Evolutionary conservation across 2,797 vertebrate species (phyloP).

Genomic region (Prionace glauca): DNA sequence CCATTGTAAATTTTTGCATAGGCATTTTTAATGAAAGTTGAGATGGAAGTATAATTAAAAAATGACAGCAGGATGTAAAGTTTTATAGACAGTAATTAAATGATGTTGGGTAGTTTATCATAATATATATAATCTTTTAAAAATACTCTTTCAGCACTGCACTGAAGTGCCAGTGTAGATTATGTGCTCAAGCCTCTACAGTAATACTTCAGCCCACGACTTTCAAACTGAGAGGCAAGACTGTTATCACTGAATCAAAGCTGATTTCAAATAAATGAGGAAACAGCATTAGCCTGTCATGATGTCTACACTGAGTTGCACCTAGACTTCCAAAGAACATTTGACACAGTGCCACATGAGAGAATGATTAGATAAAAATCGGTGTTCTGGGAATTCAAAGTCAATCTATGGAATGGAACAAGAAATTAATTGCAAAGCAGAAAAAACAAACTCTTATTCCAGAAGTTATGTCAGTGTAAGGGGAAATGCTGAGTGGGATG

Average conservation of each 20-base stretch:
- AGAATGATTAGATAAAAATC: neutral
- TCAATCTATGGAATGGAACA: neutral
- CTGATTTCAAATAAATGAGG: neutral
- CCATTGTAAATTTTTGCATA: neutral
- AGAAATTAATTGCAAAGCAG: neutral
- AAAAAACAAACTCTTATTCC: neutral
- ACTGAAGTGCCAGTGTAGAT: neutral
- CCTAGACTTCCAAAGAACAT: neutral
- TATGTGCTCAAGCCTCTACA: neutral
- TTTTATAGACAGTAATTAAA: neutral
- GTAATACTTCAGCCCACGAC: neutral
- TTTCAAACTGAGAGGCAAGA: neutral
- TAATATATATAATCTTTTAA: neutral
- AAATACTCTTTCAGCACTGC: neutral
- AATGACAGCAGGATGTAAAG: neutral
- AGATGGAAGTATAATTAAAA: neutral
- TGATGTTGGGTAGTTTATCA: neutral
- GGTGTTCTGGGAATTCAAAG: neutral
- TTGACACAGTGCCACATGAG: no score
- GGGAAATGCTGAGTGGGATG: neutral
- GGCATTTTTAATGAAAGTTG: neutral
- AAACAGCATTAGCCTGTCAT: neutral
- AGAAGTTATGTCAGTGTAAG: neutral
- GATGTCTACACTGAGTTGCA: neutral
- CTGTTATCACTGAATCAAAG: neutral